Evolutionary conservation across 2,888 invertebrate species (phyloP).

Genomic region (Ischnura elegans): DNA sequence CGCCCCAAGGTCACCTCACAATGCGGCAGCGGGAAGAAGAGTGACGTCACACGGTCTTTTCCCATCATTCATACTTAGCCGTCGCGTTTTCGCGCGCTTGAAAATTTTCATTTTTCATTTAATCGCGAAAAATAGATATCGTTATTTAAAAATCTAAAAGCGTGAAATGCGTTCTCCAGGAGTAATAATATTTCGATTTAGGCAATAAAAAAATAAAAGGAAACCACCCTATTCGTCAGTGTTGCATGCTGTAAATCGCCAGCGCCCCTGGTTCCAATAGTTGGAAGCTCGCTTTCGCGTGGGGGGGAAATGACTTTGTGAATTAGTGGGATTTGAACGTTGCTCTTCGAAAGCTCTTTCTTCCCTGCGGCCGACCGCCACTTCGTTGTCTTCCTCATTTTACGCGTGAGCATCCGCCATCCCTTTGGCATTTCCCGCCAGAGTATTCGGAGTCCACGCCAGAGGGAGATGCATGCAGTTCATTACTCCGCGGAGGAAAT

Average conservation of each 20-base stretch:
- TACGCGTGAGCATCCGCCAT: background rate
- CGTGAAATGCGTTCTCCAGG: no score
- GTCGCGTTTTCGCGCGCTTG: no score
- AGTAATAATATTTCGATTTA: no score
- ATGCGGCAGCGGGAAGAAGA: background rate
- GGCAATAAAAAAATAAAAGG: no score
- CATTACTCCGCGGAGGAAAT: background rate
- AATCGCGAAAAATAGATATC: no score
- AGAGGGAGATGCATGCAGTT: background rate
- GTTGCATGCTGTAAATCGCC: background rate
- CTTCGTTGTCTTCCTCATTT: background rate
- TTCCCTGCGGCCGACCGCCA: background rate
- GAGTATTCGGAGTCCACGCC: background rate
- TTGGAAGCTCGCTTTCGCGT: background rate
- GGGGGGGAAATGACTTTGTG: background rate
- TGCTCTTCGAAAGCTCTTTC: no score
- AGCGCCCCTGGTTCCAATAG: background rate
- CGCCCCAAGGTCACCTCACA: no score
- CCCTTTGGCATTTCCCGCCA: background rate
- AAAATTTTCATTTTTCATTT: no score
- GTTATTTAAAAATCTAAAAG: no score
- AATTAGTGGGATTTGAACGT: background rate
- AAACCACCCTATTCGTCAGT: no score
- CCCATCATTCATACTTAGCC: no score
- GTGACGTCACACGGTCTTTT: no score